Conservation (phyloP, 2,113 vertebrate genomes). For the Crotalus viridis region DNA sequence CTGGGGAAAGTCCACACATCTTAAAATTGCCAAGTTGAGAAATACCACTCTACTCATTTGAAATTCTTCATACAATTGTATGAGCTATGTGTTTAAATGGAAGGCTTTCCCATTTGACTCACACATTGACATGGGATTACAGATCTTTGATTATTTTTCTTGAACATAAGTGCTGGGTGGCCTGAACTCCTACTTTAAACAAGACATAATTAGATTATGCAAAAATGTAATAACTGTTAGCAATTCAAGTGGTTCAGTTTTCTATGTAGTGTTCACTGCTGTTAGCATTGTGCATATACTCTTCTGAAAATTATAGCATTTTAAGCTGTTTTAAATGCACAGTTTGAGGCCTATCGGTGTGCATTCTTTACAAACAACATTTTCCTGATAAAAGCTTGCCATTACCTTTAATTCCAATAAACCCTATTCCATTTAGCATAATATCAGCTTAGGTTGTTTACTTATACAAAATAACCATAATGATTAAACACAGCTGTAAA, state of each 20-base stretch:
- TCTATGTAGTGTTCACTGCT: not conserved
- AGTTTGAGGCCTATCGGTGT: not conserved
- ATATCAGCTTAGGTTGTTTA: conserved; percentile 46
- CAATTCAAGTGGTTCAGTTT: not conserved
- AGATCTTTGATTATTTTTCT: not conserved
- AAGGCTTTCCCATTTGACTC: not conserved
- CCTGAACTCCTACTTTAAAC: not conserved
- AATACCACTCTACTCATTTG: not conserved
- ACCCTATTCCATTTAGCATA: conserved; percentile 47
- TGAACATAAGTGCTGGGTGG: not conserved
- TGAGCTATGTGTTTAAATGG: not conserved
- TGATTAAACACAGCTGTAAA: conserved; percentile 38
- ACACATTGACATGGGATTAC: not conserved
- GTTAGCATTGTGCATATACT: not conserved
- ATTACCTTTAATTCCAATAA: conserved; percentile 47
- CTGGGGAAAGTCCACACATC: not conserved
- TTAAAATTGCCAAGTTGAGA: not conserved
- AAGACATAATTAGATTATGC: not conserved
- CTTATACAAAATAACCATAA: conserved; percentile 44
- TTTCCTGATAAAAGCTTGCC: conserved; percentile 8
- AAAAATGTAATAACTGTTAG: not conserved
- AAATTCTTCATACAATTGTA: not conserved
- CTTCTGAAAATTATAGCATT: conserved; percentile 2
- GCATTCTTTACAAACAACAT: conserved; percentile 1
- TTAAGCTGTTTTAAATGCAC: conserved; percentile 23